phyloP scores from a whole-genome alignment of 2,797 vertebrate genomes.

The Peromyscus attwateri region DNA sequence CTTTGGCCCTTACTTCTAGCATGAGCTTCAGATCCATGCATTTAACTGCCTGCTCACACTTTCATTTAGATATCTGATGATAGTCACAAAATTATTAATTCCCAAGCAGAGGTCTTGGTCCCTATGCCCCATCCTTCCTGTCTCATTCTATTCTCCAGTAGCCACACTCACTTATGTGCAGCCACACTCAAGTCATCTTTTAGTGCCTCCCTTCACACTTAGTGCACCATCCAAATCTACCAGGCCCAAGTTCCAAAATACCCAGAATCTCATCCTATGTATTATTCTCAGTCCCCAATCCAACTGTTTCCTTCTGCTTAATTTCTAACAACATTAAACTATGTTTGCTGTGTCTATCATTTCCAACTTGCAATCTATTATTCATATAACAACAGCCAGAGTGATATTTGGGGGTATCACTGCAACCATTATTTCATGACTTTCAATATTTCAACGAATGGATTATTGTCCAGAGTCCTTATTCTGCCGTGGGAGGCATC shows the following conservation, averaged over 20 bases:
- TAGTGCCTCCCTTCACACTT: background rate
- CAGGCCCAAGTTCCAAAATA: background rate
- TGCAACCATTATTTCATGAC: background rate
- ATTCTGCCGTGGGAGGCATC: background rate
- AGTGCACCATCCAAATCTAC: background rate
- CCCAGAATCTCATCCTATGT: background rate
- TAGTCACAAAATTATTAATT: background rate
- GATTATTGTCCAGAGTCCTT: background rate
- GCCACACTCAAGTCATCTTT: background rate
- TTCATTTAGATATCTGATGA: background rate
- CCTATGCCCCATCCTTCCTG: background rate
- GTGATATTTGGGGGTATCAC: background rate
- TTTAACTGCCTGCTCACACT: background rate
- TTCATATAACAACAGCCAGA: background rate
- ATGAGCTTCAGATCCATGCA: background rate
- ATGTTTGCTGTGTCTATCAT: background rate
- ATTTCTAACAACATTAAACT: background rate
- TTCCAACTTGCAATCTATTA: background rate
- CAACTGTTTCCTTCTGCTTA: background rate
- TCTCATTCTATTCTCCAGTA: background rate
- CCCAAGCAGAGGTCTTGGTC: background rate
- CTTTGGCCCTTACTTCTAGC: background rate
- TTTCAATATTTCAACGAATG: background rate
- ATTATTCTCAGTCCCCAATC: background rate
- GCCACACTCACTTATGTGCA: background rate